Conservation (phyloP, 2,113 vertebrate species). For the Albula goreensis region DNA sequence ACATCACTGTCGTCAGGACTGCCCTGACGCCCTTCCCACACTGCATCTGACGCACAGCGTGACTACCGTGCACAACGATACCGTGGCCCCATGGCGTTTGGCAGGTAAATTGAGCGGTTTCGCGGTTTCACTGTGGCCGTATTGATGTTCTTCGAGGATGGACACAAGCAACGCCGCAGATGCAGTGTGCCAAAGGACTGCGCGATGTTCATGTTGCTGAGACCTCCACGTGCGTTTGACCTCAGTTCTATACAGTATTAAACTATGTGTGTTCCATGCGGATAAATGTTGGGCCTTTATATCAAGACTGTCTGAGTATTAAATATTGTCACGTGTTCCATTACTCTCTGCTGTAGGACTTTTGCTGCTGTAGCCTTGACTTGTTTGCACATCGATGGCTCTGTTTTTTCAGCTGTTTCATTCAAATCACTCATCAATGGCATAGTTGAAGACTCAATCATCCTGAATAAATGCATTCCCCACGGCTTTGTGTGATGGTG, state of each 20-base stretch:
- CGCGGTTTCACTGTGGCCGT: background rate
- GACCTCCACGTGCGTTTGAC: background rate
- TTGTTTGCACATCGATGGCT: slow-evolving; percentile 11
- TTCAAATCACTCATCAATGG: background rate
- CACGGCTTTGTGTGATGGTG: background rate
- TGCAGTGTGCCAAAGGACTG: slow-evolving; percentile 7
- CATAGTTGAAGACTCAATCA: background rate
- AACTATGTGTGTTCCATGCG: slow-evolving; percentile 4
- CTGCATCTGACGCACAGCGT: background rate
- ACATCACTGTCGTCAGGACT: background rate
- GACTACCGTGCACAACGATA: background rate
- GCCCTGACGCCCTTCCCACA: background rate
- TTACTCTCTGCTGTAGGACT: slow-evolving; percentile 9
- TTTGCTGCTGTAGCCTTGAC: background rate
- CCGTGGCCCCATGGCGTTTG: too few relatives aligned
- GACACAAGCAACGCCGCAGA: background rate
- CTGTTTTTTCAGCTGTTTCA: background rate
- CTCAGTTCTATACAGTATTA: slow-evolving; percentile 24
- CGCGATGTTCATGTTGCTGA: background rate
- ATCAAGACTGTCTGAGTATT: background rate
- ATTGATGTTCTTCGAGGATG: background rate
- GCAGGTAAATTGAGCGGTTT: too few relatives aligned
- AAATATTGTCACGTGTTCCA: background rate
- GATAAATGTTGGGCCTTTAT: slow-evolving; percentile 4
- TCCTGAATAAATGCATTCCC: background rate